These are phyloP conservation scores for Bombyx huttoni DNA, from an alignment of 2,888 invertebrate genomes.

Conservation along the genomic window DNA sequence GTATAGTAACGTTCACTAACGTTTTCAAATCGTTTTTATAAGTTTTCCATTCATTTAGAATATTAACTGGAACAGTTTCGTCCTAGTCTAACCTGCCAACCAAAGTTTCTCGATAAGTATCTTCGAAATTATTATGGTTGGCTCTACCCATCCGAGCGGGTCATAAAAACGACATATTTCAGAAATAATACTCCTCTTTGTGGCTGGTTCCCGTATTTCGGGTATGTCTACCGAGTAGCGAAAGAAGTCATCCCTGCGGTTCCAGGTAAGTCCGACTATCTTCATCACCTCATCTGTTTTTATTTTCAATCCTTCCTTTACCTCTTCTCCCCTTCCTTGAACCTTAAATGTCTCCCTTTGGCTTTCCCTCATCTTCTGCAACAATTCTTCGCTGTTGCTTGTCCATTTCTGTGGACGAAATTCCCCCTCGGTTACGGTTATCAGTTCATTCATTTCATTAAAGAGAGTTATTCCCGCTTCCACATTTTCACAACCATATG, in stretches of 20 bases:
- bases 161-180: conserved; percentile 12
- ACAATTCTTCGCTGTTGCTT: neutral
- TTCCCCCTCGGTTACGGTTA: neutral
- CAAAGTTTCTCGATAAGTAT: conserved; percentile 5
- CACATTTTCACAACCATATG: conserved; percentile 2
- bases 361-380: neutral
- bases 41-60: conserved; percentile 10
- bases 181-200: conserved; percentile 12
- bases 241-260: conserved; percentile 3
- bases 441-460: conserved; percentile 3
- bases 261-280: conserved; percentile 1
- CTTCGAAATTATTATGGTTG: conserved; percentile 4
- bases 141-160: conserved; percentile 6
- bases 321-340: neutral
- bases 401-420: conserved; percentile 3
- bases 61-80: conserved; percentile 1
- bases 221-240: conserved; percentile 9
- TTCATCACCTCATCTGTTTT: conserved; percentile 1
- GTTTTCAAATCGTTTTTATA: conserved; percentile 7
- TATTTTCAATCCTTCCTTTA: conserved; percentile 2
- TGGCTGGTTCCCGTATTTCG: conserved; percentile 5
- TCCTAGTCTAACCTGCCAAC: conserved; percentile 8
- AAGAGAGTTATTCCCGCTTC: conserved; percentile 1
- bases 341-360: neutral
- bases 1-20: conserved; percentile 5